phyloP scores from a whole-genome alignment of 2,113 vertebrate species.

The Nothoprocta pentlandii region DNA sequence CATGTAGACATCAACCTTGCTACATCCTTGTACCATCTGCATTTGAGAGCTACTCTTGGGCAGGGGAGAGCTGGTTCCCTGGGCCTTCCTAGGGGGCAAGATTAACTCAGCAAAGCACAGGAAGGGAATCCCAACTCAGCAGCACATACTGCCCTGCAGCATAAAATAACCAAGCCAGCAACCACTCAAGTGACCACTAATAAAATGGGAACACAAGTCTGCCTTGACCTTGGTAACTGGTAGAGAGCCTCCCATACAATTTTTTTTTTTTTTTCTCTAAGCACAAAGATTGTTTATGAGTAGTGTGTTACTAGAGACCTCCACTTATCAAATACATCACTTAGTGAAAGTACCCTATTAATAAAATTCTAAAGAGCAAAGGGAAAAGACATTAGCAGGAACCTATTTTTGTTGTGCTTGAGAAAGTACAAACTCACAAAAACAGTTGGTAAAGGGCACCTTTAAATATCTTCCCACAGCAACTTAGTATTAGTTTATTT shows the following conservation, averaged over 20 bases:
- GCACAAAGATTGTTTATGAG: neutral
- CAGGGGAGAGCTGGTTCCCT: neutral
- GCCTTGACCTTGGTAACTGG: neutral
- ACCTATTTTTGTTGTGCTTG: neutral
- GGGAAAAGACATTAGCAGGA: neutral
- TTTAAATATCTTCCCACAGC: neutral
- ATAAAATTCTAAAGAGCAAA: constrained; percentile 6
- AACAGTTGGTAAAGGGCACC: neutral
- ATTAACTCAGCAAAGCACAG: neutral
- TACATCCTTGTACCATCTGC: neutral
- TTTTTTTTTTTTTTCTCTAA: neutral
- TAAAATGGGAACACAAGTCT: neutral
- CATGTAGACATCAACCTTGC: neutral
- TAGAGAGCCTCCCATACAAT: neutral
- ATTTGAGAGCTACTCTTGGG: neutral
- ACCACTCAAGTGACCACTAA: neutral
- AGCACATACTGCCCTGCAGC: neutral
- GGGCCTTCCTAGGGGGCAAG: no score
- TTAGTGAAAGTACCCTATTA: neutral
- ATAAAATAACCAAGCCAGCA: neutral
- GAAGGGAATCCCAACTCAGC: neutral
- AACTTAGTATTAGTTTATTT: neutral
- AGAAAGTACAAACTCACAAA: neutral
- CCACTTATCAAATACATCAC: neutral
- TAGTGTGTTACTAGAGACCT: neutral